Evolutionary conservation across 1,140 invertebrate genomes (phyloP), one percentile per base, ranked within the genome.

Genomic region (Drosophila virilis): DNA sequence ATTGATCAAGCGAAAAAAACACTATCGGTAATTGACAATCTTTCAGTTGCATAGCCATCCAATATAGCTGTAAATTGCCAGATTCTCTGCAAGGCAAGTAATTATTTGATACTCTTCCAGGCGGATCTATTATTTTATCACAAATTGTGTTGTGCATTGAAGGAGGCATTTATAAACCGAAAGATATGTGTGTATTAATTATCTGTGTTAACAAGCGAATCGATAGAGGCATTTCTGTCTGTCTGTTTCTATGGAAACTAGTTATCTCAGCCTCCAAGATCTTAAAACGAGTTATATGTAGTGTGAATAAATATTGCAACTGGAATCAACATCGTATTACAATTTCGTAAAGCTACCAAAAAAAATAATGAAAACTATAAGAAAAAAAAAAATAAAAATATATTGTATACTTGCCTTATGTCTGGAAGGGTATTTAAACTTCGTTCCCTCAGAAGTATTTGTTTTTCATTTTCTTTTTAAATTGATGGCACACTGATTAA

Each of bases 1-100:
- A 88, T 88, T 88, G 76, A 88, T 88, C 83, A 78, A 78, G 76
- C 76, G 46, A 62, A 69, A 37, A 70, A 45, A 82, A 65, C 83
- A 88, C 79, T 88, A 88, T 88, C 84, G 84, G 80, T 90, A 90
- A 90, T 90, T 90, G 85, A 90, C 81, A 90, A 90, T 90, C 85
- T 86, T 55, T 38, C 59, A 40, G 65, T 59, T 73, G 51, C 46
- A 54, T 37, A n/a, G 42, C 42, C 40, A 5, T 15, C 38, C 12
- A 43, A 43, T 40, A 46, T 8, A 33, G 13, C 13, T 59, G 28
- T 17, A 0, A 33, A 17, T 32, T 33, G 28, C 33, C 22, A 67
- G 42, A 43, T 69, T 59, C 48, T 57, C 59, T 40, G 45, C 28
- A 43, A 45, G 58, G 13, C 32, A 46, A 59, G 48, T 57, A 67